phyloP scores from a whole-genome alignment of 2,113 vertebrate genomes.

The Macroglossus sobrinus region DNA sequence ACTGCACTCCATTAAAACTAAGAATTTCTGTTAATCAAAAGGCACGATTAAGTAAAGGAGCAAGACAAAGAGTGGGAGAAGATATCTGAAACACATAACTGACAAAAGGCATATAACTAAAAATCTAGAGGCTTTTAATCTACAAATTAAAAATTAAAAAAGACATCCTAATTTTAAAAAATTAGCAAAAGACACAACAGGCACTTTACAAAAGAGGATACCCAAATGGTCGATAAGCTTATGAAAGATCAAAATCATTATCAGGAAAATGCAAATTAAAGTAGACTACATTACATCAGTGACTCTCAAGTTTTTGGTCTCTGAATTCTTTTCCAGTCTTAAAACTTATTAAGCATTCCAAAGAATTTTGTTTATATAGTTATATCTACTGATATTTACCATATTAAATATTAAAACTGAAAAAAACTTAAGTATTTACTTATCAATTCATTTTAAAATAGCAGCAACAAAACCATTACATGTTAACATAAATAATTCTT shows the following conservation, averaged over 20 bases:
- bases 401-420: neutral
- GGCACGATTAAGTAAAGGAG: neutral
- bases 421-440: neutral
- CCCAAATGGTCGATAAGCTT: neutral
- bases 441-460: slow-evolving; percentile 2
- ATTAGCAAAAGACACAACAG: neutral
- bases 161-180: neutral
- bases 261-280: neutral
- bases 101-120: neutral
- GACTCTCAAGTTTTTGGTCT: neutral
- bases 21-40: neutral
- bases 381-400: neutral
- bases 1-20: neutral
- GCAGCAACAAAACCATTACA: neutral
- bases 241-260: neutral
- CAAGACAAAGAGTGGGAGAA: neutral
- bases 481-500: neutral
- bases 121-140: neutral
- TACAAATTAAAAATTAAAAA: neutral
- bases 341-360: neutral
- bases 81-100: neutral
- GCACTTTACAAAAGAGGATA: neutral
- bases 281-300: neutral
- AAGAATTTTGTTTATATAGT: neutral
- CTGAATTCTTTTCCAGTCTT: neutral